Base-by-base conservation (phyloP, 2,888 invertebrate genomes). In the Petrolisthes cinctipes region DNA sequence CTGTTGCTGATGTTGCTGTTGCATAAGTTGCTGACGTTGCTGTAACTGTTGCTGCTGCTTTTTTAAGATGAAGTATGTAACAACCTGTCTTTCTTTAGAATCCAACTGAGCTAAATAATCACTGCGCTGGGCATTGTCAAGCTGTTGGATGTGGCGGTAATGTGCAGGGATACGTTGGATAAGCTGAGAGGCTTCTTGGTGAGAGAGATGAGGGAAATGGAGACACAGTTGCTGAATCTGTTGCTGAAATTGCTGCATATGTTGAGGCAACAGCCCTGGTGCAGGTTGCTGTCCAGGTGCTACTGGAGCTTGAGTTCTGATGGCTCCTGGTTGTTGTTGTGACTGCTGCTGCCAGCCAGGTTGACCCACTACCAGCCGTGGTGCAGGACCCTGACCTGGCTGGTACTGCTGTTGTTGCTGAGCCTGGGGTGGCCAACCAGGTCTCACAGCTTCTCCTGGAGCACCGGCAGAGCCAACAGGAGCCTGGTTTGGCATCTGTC, bases 161-260 rank as follows among this genome's bases (percentile, higher is more conserved):
- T 90, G 90, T 37, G 86, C 73, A 37, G 86, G 89, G 53, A 86
- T 90, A n/a, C 84, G 83, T 53, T 83, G 88, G 37, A 88, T 90
- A 5, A 90, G 91, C 87, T 91, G 91, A 56, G 90, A 92, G 66
- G 91, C 91, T 89, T 92, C 92, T 61, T 91, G 92, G 51, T 86
- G 83, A 17, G 91, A 89, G 57, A 90, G 90, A 71, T 91, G 91
- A 7, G 90, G 91, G 37, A 91, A 90, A 9, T 90, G 90, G 81
- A 91, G 91, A 20, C 89, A 82, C 73, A 91, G 89, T 91, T 89
- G 92, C 91, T 89, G 91, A 71, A 91, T 91, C 91, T 86, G 92
- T 88, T 61, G 91, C 91, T 86, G 89, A 14, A 90, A 66, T 20
- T 91, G 91, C 61, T 90, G 91, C 88, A 91, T 88, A 68, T 90